Percentiles rank a stretch among this genome's conserved stretches.
These are phyloP conservation scores for Poecilia wingei DNA, from an alignment of 2,797 vertebrate genomes.

Conservation along the genomic window DNA sequence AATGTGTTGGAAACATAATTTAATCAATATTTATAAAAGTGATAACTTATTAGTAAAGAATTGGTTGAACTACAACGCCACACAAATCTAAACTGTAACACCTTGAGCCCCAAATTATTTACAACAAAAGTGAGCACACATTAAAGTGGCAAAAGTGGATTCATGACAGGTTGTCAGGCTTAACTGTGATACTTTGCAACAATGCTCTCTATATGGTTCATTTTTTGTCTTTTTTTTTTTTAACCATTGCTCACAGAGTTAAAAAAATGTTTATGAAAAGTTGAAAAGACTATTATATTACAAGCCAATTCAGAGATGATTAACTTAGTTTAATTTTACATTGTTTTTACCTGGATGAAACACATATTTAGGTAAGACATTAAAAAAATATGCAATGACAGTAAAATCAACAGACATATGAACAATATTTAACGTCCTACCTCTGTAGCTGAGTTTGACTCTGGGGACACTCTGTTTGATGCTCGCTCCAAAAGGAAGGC, in stretches of 20 bases:
- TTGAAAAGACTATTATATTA: neutral
- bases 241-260: neutral
- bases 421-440: conserved; percentile 76
- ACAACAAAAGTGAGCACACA: neutral
- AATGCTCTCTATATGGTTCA: too few relatives aligned
- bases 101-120: neutral
- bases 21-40: neutral
- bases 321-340: neutral
- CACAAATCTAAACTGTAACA: neutral
- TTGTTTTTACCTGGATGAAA: neutral
- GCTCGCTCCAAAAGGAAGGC: conserved; percentile 78
- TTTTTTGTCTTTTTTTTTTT: neutral
- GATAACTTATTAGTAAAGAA: neutral
- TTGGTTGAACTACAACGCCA: neutral
- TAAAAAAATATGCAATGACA: conserved; percentile 10
- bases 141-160: neutral
- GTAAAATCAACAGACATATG: conserved; percentile 2
- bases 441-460: conserved; percentile 92
- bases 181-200: neutral
- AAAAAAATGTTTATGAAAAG: neutral
- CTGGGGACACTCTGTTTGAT: conserved; percentile 91
- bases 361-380: neutral
- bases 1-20: neutral
- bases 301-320: neutral
- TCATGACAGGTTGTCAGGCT: neutral